Base-by-base conservation (phyloP, 2,113 vertebrate genomes). In the Pelecanus crispus region DNA sequence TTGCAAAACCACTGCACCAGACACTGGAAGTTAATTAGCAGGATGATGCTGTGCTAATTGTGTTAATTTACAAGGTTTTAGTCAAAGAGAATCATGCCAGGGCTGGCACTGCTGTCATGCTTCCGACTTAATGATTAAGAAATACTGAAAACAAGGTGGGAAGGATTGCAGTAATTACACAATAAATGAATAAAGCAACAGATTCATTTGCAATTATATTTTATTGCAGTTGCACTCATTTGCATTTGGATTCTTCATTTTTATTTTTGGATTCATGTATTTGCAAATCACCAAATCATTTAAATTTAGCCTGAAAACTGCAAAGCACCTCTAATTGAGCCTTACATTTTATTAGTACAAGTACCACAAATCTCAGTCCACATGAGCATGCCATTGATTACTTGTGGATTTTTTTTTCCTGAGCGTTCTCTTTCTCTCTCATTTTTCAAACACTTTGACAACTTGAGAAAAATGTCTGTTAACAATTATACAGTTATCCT, bases 51-150 rank as follows among this genome's bases (percentile, higher is more conserved):
- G 98, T 98, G 98, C 99, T 99, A 99, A 99, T 99, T 99, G 99
- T 99, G 99, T 99, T 99, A 99, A 99, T 99, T 99, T 99, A 99
- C 99, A 99, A 99, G 99, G 99, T 99, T 99, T 99, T 99, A 99
- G 98, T 99, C 98, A 99, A 99, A 99, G 98, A 98, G 98, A 99
- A 98, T 98, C 97, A 98, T 98, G 98, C 98, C 98, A 98, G 98
- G 98, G 98, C 98, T 99, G 98, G 98, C 98, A 98, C 98, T 97
- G 98, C 98, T 99, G 98, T 99, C 99, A 99, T 98, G 97, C 98
- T 98, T 98, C 98, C 52, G 95, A 98, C 98, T 98, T 98, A 99
- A 99, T 99, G 99, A 99, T 98, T 98, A 98, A 98, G 98, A 98
- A 98, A 99, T 98, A 98, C 98, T 97, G 97, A 98, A 98, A 98